These are phyloP conservation scores for Tipula unca DNA, from an alignment of 2,888 invertebrate species.

Conservation along the genomic window DNA sequence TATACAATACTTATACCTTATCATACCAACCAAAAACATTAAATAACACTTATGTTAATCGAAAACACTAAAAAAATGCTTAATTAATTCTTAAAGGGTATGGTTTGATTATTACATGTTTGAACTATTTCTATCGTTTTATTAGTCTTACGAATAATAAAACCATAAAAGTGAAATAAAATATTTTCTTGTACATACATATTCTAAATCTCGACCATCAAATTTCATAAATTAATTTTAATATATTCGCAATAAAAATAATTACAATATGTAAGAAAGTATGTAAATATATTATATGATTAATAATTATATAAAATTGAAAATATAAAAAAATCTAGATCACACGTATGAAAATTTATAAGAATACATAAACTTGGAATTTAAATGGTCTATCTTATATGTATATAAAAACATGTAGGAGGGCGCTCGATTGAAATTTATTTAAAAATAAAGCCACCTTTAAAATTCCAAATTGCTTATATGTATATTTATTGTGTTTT, in stretches of 20 bases:
- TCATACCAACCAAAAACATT: neutral
- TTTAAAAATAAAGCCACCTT: neutral
- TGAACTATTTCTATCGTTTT: neutral
- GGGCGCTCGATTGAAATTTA: neutral
- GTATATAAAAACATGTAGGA: neutral
- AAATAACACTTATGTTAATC: neutral
- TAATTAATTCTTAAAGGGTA: neutral
- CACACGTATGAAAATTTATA: neutral
- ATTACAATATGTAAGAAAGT: neutral
- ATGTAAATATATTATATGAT: neutral
- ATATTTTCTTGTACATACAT: neutral
- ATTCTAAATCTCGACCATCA: neutral
- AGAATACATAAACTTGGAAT: neutral
- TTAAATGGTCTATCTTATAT: neutral
- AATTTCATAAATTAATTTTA: neutral
- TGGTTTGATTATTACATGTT: neutral
- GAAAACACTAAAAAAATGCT: neutral
- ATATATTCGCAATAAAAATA: neutral
- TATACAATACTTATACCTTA: neutral
- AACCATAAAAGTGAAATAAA: neutral
- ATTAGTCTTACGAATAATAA: neutral
- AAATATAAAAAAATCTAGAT: neutral
- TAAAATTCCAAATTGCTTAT: neutral
- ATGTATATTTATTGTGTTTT: neutral
- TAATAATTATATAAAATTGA: neutral